Evolutionary conservation across 2,113 vertebrate genomes (phyloP), one percentile per base, ranked within the genome.

Genomic region (Gnathonemus echidnorhynchus): DNA sequence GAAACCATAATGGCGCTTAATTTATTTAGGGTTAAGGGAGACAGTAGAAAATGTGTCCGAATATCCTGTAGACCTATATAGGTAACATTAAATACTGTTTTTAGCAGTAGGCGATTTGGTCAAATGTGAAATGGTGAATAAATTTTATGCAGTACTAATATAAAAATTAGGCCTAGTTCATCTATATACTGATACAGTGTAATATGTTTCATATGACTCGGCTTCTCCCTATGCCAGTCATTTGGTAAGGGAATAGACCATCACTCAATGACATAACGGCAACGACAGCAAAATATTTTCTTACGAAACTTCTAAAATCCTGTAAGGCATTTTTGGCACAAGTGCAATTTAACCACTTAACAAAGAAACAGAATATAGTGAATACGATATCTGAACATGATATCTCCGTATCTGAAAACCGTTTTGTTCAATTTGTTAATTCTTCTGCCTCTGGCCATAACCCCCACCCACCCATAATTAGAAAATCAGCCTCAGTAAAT

Each of bases 401-500:
- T 70, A 70, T 70, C 62, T 31, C 11, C 7, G 10, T 11, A 70
- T 80, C 35, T 80, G 35, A 80, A 80, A 42, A 42, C 74, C 74
- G 31, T 17, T 80, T 42, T 11, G 13, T 42, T 42, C 39, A 42
- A 17, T 39, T 80, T 42, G 74, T 42, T 80, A 80, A 80, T 80
- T 80, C 13, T 80, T 80, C 17, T 80, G 13, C 74, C 15, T 80
- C 74, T 80, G 35, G 31, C 74, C 74, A 77, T 77, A 42, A 74
- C 35, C 74, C 35, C 74, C 35, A 39, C 31, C 74, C 35, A 80
- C 31, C 74, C 35, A 42, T 80, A 80, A 80, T 80, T 35, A 39
- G 74, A 80, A 80, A 42, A 35, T 42, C 74, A 80, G 31, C 74
- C 74, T 80, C 74, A 80, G 74, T 80, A 80, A 80, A 80, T 80